Base-by-base conservation (phyloP, 2,797 vertebrate species). In the Anguilla obscura region DNA sequence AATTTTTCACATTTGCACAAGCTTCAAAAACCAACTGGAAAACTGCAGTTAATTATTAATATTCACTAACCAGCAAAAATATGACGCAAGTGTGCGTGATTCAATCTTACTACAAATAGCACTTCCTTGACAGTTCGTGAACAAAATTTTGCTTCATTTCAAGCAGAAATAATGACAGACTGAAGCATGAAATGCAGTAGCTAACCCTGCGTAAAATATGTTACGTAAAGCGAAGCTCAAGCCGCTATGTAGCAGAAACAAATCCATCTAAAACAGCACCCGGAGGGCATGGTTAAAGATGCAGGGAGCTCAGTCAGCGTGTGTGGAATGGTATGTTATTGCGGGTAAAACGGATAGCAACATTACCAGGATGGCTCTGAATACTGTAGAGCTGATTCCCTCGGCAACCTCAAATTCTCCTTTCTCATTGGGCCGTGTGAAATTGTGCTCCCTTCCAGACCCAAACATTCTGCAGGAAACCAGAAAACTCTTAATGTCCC, bases 341-440 rank as follows among this genome's bases (percentile, higher is more conserved):
- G 45, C 30, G 1, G 48, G 45, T 50, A 50, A 14, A 56, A 10
- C 9, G 21, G 16, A 76, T 40, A 56, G 6, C 60, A 83, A 33
- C 95, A 97, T 96, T 89, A 99, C 99, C 97, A 99, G 93, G 94
- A 99, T 99, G 90, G 99, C 98, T 93, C 99, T 95, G 93, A 99
- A 99, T 89, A 99, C 99, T 40, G 99, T 99, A 79, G 98, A 99
- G 90, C 98, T 98, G 94, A 99, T 99, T 91, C 99, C 99, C 91
- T 99, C 99, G 30, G 99, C 99, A 87, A 99, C 99, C 89, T 99
- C 98, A 76, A 96, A 99, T 90, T 99, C 99, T 89, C 99, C 99
- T 90, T 99, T 99, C 90, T 99, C 99, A 88, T 99, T 99, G 88
- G 99, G 99, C 83, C 98, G 96, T 52, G 99, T 99, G 89, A 99